A percentile compares a stretch with the other conserved stretches of the same genome.
Evolutionary conservation across 2,797 vertebrate species (phyloP).

Genomic region (Rhadinocentrus ornatus): DNA sequence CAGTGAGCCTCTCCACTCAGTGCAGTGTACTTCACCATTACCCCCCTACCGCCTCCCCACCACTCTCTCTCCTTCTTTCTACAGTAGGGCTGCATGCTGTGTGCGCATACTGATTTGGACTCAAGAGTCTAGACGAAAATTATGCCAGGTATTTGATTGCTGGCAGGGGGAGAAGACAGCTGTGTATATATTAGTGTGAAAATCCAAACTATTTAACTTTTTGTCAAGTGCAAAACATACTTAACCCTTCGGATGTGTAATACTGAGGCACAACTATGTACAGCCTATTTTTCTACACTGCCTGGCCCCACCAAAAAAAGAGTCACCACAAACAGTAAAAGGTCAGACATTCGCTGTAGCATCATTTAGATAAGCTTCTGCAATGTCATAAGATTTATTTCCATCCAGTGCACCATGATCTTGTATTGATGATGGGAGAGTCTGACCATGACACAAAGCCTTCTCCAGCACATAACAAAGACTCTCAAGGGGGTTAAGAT

Average conservation of each 20-base stretch:
- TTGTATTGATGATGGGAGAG: too few relatives aligned
- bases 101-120: constrained; percentile 57
- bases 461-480: too few relatives aligned
- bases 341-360: too few relatives aligned
- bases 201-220: constrained; percentile 51
- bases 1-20: constrained; percentile 80
- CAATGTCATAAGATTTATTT: too few relatives aligned
- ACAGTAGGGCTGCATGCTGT: constrained; percentile 33
- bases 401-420: too few relatives aligned
- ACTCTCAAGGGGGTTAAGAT: too few relatives aligned
- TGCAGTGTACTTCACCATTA: constrained; percentile 61
- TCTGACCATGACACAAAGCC: too few relatives aligned
- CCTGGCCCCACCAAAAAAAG: too few relatives aligned
- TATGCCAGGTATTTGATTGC: constrained; percentile 50
- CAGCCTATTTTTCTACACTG: constrained; percentile 4
- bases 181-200: constrained; percentile 49
- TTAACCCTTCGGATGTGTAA: constrained; percentile 16
- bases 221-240: constrained; percentile 35
- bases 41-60: not conserved
- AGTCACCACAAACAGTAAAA: too few relatives aligned
- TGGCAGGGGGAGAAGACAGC: constrained; percentile 34
- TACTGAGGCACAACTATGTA: constrained; percentile 20
- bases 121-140: constrained; percentile 53
- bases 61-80: constrained; percentile 11
- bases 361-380: too few relatives aligned